A percentile compares a stretch with the other conserved stretches of the same genome.
Conservation (phyloP, 1,140 invertebrate species). For the Geopemphigus sp. region DNA sequence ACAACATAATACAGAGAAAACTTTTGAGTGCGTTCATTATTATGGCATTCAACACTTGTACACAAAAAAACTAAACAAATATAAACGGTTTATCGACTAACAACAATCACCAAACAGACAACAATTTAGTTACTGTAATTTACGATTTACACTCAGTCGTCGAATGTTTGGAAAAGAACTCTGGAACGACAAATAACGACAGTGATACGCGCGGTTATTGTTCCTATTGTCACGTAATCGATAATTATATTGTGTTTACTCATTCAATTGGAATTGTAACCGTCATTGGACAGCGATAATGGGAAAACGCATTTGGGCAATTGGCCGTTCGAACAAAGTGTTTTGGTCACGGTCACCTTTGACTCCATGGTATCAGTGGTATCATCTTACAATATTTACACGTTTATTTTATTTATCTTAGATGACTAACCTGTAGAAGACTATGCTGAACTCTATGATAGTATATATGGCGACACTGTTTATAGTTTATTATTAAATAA, state of each 20-base stretch:
- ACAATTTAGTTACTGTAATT: neutral
- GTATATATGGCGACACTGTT: neutral
- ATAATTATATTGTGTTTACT: constrained; percentile 27
- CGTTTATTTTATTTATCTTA: neutral
- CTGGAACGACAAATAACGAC: neutral
- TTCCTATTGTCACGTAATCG: neutral
- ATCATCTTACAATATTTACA: neutral
- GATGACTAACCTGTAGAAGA: neutral
- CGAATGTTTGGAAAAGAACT: neutral
- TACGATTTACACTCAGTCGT: neutral
- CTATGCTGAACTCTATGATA: no score
- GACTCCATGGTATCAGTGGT: neutral
- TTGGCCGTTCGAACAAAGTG: constrained; percentile 6
- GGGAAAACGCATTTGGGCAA: neutral
- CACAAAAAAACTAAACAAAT: neutral
- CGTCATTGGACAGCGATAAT: constrained; percentile 47
- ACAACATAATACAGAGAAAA: neutral
- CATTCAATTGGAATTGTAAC: constrained; percentile 49
- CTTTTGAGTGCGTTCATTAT: neutral
- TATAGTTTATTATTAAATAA: neutral
- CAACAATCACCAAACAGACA: neutral
- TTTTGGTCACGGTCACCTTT: neutral
- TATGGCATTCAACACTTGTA: neutral
- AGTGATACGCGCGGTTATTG: neutral
- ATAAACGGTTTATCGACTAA: neutral